These are phyloP conservation scores for Actenoides lindsayi DNA, from an alignment of 2,113 vertebrate genomes.

Conservation along the genomic window DNA sequence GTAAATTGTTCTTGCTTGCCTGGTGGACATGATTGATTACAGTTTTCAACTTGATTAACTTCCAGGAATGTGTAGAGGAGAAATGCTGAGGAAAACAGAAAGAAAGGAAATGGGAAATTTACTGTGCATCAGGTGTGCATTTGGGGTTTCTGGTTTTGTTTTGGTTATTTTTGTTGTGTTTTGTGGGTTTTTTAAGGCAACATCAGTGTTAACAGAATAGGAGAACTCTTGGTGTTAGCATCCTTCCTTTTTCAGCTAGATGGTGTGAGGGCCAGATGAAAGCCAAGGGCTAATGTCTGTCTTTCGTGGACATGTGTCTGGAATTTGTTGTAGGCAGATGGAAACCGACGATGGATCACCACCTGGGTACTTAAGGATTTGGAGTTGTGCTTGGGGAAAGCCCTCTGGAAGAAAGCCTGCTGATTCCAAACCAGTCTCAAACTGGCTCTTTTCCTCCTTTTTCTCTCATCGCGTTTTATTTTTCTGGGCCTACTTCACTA, in stretches of 20 bases:
- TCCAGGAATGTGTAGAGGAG: slow-evolving; percentile 43
- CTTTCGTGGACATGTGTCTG: not conserved
- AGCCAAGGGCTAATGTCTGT: not conserved
- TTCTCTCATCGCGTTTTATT: not conserved
- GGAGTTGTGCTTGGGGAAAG: not conserved
- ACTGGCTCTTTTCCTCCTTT: not conserved
- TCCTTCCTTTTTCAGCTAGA: not conserved
- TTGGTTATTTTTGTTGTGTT: not conserved
- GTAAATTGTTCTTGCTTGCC: slow-evolving; percentile 28
- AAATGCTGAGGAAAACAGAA: slow-evolving; percentile 24
- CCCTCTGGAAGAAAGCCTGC: not conserved
- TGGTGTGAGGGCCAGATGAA: not conserved
- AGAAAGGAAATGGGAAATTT: slow-evolving; percentile 12
- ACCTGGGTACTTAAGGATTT: not conserved
- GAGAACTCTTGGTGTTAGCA: not conserved
- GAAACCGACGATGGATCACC: not conserved
- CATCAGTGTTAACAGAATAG: not conserved
- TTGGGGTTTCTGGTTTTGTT: not conserved
- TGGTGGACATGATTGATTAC: slow-evolving; percentile 42
- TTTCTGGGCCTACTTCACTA: not conserved
- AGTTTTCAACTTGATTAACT: slow-evolving; percentile 61
- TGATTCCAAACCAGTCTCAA: not conserved
- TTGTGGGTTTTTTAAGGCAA: not conserved
- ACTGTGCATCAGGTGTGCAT: not conserved
- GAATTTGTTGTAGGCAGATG: not conserved